Evolutionary conservation across 2,797 vertebrate species (phyloP), one percentile per base, ranked within the genome.

Genomic region (Cercopithecus petaurista): DNA sequence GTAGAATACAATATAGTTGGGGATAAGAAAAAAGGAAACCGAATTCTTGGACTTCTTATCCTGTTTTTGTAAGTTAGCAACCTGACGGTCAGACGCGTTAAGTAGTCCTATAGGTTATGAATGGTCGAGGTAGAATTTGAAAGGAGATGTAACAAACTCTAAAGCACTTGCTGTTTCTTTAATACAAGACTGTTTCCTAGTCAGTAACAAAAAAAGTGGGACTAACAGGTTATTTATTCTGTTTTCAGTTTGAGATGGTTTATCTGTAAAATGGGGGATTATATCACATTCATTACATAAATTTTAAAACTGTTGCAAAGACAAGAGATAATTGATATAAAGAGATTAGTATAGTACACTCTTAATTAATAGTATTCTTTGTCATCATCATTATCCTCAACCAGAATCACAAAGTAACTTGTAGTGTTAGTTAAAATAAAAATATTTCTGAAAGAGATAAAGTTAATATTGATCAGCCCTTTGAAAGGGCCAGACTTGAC

Each of bases 261-360:
- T 11, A 85, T 88, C n/a, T 90, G 39, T 84, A 80, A 79, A 97
- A 48, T 72, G 50, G 39, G 26, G 33, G 72, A 57, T 57, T 26
- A 36, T 57, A 28, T 77, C 87, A 22, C 2, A 28, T 46, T 91
- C 33, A 92, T 57, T 80, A 64, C 4, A 72, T 28, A 52, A 14
- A 84, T 79, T 94, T 94, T 3, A 73, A 96, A 94, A 64, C 28
- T 88, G 2, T 52, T 59, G 10, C 41, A 93, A 97, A 84, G 22
- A 79, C 30, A 88, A 82, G 22, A 22, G 15, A 41, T 41, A 43
- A 57, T 15, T 77, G 5, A 57, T 55, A 88, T 26, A 81, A 15
- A 94, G 17, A 77, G 64, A 64, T 70, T 36, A 67, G 39, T 19
- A 43, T 28, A 36, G 22, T 77, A 88, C 26, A 30, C 19, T 52